Base-by-base conservation (phyloP, 2,113 vertebrate species). In the Dicaeum eximium region DNA sequence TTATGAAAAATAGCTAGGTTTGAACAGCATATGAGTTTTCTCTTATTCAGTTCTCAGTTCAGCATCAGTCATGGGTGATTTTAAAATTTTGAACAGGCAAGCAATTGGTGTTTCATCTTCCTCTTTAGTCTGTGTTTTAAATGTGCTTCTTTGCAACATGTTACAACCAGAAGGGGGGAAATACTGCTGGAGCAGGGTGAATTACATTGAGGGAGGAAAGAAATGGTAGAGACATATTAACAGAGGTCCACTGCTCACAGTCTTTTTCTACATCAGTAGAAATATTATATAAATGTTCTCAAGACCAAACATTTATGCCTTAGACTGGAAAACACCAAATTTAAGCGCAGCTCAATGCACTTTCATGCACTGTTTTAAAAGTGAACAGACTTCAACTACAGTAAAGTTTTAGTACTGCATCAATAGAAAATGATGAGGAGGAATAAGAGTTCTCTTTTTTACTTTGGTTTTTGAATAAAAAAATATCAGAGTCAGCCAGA, bases 1-100 rank as follows among this genome's bases (percentile, higher is more conserved):
- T 2, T 27, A 53, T 60, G 7, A 85, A 70, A 92, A 88, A 40
- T 14, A 66, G 5, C 13, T 71, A 48, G n/a, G 6, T 31, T 48
- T 88, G 45, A 80, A 61, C 6, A 50, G 21, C 24, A 23, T 35
- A 11, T 44, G 16, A 10, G 3, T 7, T 15, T 35, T 12, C 14
- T 71, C 10, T 35, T 44, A 18, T 30, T 45, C 0, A 0, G 3
- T 78, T 80, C 24, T 57, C 22, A 61, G 17, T 58, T 23, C 80
- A 48, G 5, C 35, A 38, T 48, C 25, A 33, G 13, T 47, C 19
- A 33, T 15, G 5, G 4, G 5, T n/a, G 33, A 62, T 51, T 78
- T 81, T 62, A 40, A 78, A 60, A 40, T 66, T 81, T 70, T 54
- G 7, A 12, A 14, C 19, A 48, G 10, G 15, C 25, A 62, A 69